These are phyloP conservation scores for Momotus momota DNA, from an alignment of 2,797 vertebrate genomes.

Conservation along the genomic window DNA sequence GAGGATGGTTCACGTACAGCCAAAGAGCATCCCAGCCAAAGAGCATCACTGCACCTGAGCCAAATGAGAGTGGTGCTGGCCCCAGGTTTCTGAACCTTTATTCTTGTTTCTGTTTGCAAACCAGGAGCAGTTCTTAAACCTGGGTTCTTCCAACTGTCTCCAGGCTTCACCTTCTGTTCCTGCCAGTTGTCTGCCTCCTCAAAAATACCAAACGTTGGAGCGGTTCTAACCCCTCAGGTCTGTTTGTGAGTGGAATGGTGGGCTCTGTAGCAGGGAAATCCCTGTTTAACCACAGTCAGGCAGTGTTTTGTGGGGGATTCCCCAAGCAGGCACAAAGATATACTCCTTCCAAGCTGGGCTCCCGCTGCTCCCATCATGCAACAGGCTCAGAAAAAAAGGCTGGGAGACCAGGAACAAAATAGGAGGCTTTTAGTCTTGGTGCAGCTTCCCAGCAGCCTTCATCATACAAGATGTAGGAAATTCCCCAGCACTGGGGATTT, in stretches of 20 bases:
- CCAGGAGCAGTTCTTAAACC: background rate
- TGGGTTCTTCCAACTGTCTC: background rate
- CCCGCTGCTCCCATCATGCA: background rate
- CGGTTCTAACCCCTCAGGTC: background rate
- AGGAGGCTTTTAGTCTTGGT: background rate
- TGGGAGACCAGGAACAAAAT: background rate
- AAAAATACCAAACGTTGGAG: fast-evolving
- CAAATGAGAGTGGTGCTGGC: background rate
- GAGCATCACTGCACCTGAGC: background rate
- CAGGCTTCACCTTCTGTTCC: background rate
- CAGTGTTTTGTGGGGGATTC: background rate
- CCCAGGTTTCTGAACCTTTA: background rate
- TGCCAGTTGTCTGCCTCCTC: background rate
- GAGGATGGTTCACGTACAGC: background rate
- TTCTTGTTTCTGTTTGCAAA: background rate
- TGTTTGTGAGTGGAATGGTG: background rate
- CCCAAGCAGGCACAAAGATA: background rate
- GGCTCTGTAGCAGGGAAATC: background rate
- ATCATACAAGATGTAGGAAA: background rate
- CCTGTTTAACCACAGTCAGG: background rate
- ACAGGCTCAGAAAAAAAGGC: background rate
- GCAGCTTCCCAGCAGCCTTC: background rate
- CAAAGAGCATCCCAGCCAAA: background rate
- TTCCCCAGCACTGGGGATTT: background rate
- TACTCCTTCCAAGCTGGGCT: background rate